Evolutionary conservation across 2,113 vertebrate genomes (phyloP).

Genomic region (Cathartes aura): DNA sequence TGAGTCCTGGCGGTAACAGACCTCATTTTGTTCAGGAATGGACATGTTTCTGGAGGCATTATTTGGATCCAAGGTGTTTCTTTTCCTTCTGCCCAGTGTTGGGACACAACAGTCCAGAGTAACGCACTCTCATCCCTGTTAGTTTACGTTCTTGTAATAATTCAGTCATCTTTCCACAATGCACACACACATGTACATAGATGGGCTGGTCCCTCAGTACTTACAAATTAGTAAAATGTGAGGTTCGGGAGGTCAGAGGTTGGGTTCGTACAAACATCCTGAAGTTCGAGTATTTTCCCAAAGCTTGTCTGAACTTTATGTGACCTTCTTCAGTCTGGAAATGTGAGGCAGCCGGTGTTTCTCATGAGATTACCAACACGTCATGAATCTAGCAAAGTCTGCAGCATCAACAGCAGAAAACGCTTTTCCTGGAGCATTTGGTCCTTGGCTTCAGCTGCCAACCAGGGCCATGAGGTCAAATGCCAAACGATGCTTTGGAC

Average conservation of each 20-base stretch:
- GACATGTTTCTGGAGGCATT: not conserved
- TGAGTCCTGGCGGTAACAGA: not conserved
- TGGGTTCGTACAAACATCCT: slow-evolving; percentile 13
- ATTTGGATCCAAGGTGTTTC: not conserved
- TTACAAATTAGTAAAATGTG: not conserved
- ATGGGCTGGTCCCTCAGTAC: not conserved
- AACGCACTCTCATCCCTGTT: not conserved
- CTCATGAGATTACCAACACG: not conserved
- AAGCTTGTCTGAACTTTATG: slow-evolving; percentile 31
- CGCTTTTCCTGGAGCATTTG: not conserved
- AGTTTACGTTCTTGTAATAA: not conserved
- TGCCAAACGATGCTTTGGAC: not conserved
- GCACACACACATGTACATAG: not conserved
- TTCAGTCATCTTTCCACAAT: not conserved
- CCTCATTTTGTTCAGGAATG: not conserved
- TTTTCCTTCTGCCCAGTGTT: not conserved
- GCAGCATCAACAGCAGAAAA: not conserved
- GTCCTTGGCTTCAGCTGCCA: not conserved
- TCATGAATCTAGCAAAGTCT: not conserved
- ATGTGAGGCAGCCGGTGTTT: not conserved
- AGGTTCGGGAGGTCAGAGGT: not conserved
- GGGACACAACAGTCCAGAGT: not conserved
- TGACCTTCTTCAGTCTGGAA: slow-evolving; percentile 29
- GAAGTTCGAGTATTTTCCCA: slow-evolving; percentile 10
- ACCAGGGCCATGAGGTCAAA: not conserved